Evolutionary conservation across 2,888 invertebrate species (phyloP).

Genomic region (Ophonus ardosiacus): DNA sequence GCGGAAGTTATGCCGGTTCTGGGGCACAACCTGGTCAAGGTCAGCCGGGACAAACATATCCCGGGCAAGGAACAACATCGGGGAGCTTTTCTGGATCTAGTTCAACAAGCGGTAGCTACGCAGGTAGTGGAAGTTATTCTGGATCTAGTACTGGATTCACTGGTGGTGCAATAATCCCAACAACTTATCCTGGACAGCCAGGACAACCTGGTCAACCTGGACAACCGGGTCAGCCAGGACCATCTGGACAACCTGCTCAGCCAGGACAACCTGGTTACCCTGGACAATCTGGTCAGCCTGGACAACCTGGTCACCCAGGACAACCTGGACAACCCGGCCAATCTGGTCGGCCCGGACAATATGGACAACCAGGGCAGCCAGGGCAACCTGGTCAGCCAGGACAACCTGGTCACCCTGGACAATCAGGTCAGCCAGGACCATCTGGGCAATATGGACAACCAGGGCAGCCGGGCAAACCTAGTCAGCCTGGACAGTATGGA

Average conservation of each 20-base stretch:
- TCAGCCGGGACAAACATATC: not conserved
- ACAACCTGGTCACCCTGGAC: not conserved
- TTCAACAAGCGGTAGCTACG: not conserved
- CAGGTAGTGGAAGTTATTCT: constrained; percentile 8
- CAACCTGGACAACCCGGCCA: constrained; percentile 5
- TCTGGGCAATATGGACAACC: constrained; percentile 1
- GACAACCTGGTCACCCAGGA: not conserved
- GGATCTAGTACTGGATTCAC: not conserved
- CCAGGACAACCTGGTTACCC: not conserved
- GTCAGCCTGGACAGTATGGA: not conserved
- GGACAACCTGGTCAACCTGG: not conserved
- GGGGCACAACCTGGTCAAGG: not conserved
- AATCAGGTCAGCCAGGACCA: constrained; percentile 2
- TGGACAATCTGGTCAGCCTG: constrained; percentile 6
- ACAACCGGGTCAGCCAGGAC: not conserved
- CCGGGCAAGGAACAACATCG: not conserved
- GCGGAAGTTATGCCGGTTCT: not conserved
- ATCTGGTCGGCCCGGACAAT: not conserved
- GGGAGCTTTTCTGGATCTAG: constrained; percentile 9
- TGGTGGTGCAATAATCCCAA: not conserved
- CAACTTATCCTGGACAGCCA: not conserved
- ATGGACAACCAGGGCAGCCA: not conserved
- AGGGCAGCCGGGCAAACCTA: constrained; percentile 12
- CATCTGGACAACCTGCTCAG: not conserved
- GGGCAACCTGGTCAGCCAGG: constrained; percentile 6